Evolutionary conservation across 2,797 vertebrate genomes (phyloP).

Genomic region (Microhierax caerulescens): DNA sequence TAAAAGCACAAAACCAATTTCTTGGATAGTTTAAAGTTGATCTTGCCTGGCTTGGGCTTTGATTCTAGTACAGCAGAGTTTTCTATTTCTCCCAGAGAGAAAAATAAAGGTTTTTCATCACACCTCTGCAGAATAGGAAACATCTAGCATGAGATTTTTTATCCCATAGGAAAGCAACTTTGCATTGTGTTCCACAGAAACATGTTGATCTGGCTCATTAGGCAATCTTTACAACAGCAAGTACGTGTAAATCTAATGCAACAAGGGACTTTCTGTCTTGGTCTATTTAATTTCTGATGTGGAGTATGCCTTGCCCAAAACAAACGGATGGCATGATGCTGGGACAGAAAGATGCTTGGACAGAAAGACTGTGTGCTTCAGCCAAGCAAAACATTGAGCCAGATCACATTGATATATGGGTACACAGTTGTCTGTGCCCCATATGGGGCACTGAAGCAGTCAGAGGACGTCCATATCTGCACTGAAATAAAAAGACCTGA

Average conservation of each 20-base stretch:
- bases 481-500: background rate
- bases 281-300: background rate
- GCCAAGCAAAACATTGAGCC: background rate
- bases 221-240: background rate
- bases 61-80: background rate
- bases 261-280: background rate
- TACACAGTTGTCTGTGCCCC: rapidly evolving
- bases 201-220: background rate
- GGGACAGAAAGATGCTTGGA: background rate
- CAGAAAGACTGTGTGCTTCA: background rate
- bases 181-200: background rate
- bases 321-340: background rate
- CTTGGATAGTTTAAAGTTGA: background rate
- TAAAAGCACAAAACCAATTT: background rate
- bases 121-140: background rate
- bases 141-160: background rate
- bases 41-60: background rate
- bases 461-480: background rate
- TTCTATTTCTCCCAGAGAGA: background rate
- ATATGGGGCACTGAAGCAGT: background rate
- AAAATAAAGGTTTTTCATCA: background rate
- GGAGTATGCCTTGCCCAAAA: background rate
- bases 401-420: background rate
- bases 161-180: background rate
- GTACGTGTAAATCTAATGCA: background rate